phyloP scores from a whole-genome alignment of 2,797 vertebrate species.

The Atherinosoma microstoma region DNA sequence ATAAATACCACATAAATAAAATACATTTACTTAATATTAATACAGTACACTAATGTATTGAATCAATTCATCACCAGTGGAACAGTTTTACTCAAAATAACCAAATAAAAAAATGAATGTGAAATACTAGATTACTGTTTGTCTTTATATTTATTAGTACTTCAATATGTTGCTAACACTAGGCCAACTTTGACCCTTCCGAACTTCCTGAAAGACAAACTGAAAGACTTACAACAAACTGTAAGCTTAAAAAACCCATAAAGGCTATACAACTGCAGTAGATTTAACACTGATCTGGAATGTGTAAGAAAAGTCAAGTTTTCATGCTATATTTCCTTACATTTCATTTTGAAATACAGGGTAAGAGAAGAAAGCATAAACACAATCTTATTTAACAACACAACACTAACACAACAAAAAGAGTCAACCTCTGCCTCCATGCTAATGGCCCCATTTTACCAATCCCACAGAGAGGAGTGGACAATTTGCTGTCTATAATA shows the following conservation, averaged over 20 bases:
- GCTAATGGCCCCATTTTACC: constrained; percentile 62
- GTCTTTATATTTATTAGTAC: background rate
- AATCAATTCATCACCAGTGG: too few relatives aligned
- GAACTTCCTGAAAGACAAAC: background rate
- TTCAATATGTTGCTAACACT: background rate
- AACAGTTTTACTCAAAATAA: background rate
- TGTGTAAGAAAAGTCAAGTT: background rate
- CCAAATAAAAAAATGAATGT: background rate
- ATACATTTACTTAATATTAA: too few relatives aligned
- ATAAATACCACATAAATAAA: too few relatives aligned
- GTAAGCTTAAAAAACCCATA: background rate
- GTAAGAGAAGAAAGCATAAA: constrained; percentile 5
- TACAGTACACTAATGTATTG: too few relatives aligned
- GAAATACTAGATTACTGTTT: background rate
- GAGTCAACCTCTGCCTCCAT: constrained; percentile 12
- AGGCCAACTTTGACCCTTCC: background rate
- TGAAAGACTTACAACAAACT: background rate
- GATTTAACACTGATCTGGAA: background rate
- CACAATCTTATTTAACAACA: constrained; percentile 1
- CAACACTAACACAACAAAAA: constrained; percentile 23
- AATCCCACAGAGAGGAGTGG: constrained; percentile 54
- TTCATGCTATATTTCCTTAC: background rate
- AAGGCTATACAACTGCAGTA: background rate
- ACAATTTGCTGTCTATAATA: constrained; percentile 75
- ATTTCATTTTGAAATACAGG: background rate